Conservation (phyloP, 2,113 vertebrate species). For the Gymnorhina tibicen region DNA sequence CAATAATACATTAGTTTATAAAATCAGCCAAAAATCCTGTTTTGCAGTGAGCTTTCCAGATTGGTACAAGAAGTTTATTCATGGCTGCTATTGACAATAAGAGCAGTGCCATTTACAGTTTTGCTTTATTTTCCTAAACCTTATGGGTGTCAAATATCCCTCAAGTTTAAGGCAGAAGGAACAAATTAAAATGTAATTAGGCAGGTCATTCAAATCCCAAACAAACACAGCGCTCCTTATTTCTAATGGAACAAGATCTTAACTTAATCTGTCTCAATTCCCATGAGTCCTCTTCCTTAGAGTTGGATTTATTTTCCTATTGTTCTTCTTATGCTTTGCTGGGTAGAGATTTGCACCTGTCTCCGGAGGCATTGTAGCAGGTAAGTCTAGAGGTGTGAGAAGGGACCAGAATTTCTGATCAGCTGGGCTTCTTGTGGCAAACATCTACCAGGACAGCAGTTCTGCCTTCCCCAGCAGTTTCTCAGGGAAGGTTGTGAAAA, state of each 20-base stretch:
- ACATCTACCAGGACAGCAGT: background rate
- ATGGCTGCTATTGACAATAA: background rate
- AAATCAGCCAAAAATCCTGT: conserved; percentile 6
- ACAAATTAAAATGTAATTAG: conserved; percentile 63
- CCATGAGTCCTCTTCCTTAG: conserved; percentile 21
- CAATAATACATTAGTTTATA: conserved; percentile 33
- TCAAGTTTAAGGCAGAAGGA: conserved; percentile 23
- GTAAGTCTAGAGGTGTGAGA: conserved; percentile 44
- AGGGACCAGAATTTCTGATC: background rate
- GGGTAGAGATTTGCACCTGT: conserved; percentile 55
- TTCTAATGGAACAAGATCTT: conserved; percentile 59
- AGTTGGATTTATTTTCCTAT: conserved; percentile 50
- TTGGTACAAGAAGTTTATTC: background rate
- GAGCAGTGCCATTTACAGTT: background rate
- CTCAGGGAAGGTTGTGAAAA: background rate
- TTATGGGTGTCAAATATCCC: conserved; percentile 23
- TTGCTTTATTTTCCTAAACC: background rate
- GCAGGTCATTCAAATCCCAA: conserved; percentile 62
- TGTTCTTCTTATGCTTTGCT: conserved; percentile 31
- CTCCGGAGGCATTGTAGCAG: background rate
- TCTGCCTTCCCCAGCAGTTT: background rate
- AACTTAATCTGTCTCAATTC: conserved; percentile 25
- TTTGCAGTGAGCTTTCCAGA: background rate
- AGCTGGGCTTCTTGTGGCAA: background rate
- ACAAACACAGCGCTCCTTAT: conserved; percentile 36